These are phyloP conservation scores for Cuniculus paca DNA, from an alignment of 2,797 vertebrate species.

Conservation along the genomic window DNA sequence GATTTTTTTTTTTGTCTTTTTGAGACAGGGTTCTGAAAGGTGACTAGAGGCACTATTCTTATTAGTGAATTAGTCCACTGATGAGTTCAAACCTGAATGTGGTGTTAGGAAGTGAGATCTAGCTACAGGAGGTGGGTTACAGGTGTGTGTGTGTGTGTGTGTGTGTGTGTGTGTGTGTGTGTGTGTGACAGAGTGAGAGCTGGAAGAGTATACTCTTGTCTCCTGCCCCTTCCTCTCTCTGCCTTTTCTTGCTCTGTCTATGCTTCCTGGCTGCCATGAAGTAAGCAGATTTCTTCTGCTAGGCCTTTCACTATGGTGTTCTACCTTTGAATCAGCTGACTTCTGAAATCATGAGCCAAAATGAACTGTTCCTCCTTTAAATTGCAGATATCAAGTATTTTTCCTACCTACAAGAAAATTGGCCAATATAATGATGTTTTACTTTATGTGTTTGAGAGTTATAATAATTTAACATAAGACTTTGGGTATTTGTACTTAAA, in stretches of 20 bases:
- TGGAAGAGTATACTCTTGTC: neutral
- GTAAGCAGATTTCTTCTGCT: neutral
- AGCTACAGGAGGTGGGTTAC: too few relatives aligned
- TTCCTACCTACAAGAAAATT: neutral
- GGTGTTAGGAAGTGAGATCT: neutral
- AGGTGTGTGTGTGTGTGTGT: too few relatives aligned
- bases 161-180: too few relatives aligned
- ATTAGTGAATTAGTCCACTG: neutral
- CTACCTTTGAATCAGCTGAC: neutral
- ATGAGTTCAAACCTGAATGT: neutral
- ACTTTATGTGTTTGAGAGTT: neutral
- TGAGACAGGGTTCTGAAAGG: too few relatives aligned
- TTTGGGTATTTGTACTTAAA: neutral
- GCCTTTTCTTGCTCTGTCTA: neutral
- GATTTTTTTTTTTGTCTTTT: neutral
- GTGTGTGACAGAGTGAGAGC: neutral
- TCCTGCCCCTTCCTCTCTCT: neutral
- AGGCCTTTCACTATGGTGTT: neutral
- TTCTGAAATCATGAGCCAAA: neutral
- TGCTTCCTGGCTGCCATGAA: neutral
- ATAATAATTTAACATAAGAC: neutral
- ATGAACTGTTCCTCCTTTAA: neutral
- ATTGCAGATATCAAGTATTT: neutral
- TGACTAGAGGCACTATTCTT: neutral
- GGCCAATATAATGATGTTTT: neutral